A percentile compares a stretch with the other conserved stretches of the same genome.
phyloP scores from a whole-genome alignment of 2,797 vertebrate genomes.

The Syndactyla subalaris region DNA sequence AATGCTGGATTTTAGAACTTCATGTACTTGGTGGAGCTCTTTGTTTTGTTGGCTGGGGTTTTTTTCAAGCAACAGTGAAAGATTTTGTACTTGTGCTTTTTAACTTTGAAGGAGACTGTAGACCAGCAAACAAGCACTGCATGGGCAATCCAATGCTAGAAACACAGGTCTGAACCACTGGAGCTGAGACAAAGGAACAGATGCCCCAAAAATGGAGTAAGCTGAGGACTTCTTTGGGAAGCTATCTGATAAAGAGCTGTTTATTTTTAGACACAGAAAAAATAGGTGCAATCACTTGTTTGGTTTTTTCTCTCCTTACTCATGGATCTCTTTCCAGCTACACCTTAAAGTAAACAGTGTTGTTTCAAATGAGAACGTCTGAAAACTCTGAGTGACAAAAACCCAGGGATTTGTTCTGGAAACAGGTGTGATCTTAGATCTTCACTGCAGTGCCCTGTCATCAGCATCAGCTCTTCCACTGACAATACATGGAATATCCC shows the following conservation, averaged over 20 bases:
- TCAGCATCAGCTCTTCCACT: background rate
- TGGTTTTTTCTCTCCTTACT: background rate
- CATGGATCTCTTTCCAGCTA: background rate
- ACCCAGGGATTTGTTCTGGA: rapidly evolving
- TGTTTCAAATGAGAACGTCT: background rate
- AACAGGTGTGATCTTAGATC: background rate
- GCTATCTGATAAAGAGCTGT: background rate
- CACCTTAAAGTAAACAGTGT: background rate
- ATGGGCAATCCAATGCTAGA: background rate
- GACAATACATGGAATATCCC: background rate
- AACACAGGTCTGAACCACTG: background rate
- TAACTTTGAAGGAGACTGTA: background rate
- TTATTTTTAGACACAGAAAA: background rate
- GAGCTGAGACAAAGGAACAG: background rate
- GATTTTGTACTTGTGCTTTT: background rate
- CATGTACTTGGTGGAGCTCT: background rate
- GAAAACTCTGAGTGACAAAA: background rate
- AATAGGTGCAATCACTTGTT: rapidly evolving
- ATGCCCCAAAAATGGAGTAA: background rate
- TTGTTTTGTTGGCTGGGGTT: background rate
- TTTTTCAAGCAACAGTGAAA: background rate
- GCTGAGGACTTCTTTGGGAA: background rate
- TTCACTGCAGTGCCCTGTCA: background rate
- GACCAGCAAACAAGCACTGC: background rate
- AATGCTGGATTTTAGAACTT: background rate